Evolutionary conservation across 2,113 vertebrate species (phyloP), one percentile per base, ranked within the genome.

Genomic region (Percopsis transmontana): DNA sequence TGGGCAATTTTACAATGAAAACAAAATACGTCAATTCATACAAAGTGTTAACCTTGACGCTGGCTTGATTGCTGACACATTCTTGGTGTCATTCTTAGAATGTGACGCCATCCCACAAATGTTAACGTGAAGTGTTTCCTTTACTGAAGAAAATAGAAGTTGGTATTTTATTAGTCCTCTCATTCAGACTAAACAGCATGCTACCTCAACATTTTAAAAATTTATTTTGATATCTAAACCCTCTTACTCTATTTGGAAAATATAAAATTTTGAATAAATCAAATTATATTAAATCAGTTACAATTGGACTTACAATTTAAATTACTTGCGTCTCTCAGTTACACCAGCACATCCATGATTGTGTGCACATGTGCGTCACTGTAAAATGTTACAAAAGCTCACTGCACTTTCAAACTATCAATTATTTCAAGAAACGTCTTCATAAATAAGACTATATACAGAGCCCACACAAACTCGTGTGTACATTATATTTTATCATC

Each of bases 101-200:
- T 20, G 2, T 6, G 8, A 33, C 27, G 5, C 27, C 27, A 33
- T 33, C 27, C 8, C 27, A 33, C 8, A 33, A 4, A 33, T 33
- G 5, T 33, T 33, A 33, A 33, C n/a, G n/a, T n/a, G n/a, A n/a
- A n/a, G 42, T 19, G 20, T 45, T 72, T 70, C 69, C 64, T 69
- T 20, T 7, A 13, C 0, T 57, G 23, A 72, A 58, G 42, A 61
- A 81, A 77, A 74, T 71, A 58, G 48, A 74, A 79, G 66, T 57
- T 33, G 51, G 45, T 60, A 57, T 54, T 38, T 51, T 44, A 10
- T 57, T 55, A 62, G 42, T 66, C 74, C 80, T 77, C 68, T 77
- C 54, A 74, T 61, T 16, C 52, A 68, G 42, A 11, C 40, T 41
- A 44, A 27, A 5, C 0, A 52, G 33, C 18, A 27, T 53, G 18